phyloP scores from a whole-genome alignment of 2,888 invertebrate genomes.

The Amaurobius ferox region DNA sequence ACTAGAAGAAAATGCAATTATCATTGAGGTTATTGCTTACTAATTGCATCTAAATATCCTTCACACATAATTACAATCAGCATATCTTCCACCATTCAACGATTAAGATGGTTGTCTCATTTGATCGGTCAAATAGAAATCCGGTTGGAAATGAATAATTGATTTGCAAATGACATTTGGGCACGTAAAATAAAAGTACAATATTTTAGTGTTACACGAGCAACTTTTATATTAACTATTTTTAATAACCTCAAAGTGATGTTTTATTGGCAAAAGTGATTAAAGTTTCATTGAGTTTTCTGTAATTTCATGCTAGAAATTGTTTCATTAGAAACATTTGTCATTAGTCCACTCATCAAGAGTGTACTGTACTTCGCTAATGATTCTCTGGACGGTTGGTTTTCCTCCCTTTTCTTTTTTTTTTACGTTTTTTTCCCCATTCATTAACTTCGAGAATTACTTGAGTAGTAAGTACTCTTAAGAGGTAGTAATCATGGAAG shows the following conservation, averaged over 20 bases:
- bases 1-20: no score
- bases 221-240: conserved; percentile 4
- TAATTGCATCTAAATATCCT: no score
- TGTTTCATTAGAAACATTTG: conserved; percentile 10
- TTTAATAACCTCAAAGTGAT: background rate
- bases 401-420: background rate
- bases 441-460: conserved; percentile 7
- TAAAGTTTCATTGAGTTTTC: background rate
- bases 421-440: background rate
- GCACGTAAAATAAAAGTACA: background rate
- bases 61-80: no score
- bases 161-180: background rate
- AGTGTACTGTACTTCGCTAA: conserved; percentile 1
- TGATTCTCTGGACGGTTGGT: background rate
- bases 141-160: no score
- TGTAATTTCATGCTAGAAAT: background rate
- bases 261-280: background rate
- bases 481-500: background rate
- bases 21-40: no score
- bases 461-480: background rate
- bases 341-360: background rate
- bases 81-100: no score
- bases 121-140: no score
- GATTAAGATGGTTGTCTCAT: no score
- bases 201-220: background rate